These are phyloP conservation scores for Cyprinodon diabolis DNA, from an alignment of 2,797 vertebrate genomes.

Conservation along the genomic window DNA sequence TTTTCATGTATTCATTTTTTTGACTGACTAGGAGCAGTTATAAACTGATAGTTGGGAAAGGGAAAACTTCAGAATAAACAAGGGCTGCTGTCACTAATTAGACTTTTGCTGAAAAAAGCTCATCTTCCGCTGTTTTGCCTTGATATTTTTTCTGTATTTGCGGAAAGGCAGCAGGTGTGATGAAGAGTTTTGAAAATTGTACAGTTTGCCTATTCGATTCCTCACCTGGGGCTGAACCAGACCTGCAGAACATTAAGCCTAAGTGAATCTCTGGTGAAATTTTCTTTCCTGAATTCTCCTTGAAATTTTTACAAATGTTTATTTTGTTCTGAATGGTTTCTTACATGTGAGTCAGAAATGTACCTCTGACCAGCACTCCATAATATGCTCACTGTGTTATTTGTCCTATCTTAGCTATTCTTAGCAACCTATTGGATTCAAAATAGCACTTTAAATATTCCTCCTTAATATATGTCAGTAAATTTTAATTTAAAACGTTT, in stretches of 20 bases:
- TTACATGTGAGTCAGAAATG: not conserved
- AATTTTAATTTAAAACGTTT: no score
- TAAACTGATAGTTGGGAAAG: slow-evolving; percentile 3
- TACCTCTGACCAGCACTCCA: not conserved
- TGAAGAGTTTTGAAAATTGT: no score
- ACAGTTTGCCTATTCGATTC: no score
- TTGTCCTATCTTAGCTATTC: not conserved
- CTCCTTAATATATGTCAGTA: not conserved
- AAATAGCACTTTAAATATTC: not conserved
- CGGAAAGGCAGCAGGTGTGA: no score
- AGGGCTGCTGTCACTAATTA: slow-evolving; percentile 25
- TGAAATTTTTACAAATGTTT: not conserved
- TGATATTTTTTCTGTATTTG: no score
- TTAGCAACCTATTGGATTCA: not conserved
- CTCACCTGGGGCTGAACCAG: no score
- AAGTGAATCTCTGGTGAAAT: not conserved
- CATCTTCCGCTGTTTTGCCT: not conserved
- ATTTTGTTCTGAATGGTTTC: not conserved
- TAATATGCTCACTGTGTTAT: not conserved
- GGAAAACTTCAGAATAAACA: slow-evolving; percentile 6
- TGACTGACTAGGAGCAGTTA: slow-evolving; percentile 20
- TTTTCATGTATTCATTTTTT: slow-evolving; percentile 18
- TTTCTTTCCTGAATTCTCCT: not conserved
- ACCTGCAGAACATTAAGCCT: no score
- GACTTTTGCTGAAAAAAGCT: not conserved